Evolutionary conservation across 2,888 invertebrate genomes (phyloP).

Genomic region (Apamea crenata): DNA sequence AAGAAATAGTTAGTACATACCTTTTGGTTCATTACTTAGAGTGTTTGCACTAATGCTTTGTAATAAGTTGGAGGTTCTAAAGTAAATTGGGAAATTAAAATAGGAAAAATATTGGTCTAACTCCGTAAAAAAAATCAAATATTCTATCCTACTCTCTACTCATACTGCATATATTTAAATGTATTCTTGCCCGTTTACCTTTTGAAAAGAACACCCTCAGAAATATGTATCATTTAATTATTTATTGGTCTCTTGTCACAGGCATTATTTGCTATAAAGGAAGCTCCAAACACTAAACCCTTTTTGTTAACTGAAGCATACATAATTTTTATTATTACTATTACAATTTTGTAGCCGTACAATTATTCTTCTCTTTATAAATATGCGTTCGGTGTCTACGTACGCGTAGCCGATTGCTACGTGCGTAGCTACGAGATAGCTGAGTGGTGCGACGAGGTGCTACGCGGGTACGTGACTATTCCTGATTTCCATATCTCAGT

Average conservation of each 20-base stretch:
- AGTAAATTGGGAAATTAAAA: not conserved
- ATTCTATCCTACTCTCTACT: not conserved
- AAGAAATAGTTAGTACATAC: not conserved
- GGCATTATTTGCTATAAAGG: not conserved
- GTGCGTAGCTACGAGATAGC: conserved; percentile 16
- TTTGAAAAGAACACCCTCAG: not conserved
- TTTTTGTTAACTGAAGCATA: not conserved
- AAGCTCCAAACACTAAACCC: not conserved
- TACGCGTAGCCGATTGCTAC: conserved; percentile 30
- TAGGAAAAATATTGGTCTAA: too few species aligned
- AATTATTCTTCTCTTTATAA: not conserved
- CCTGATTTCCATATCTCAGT: conserved; percentile 5
- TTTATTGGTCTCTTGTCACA: not conserved
- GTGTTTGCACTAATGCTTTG: not conserved
- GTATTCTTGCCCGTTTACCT: not conserved
- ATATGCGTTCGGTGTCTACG: conserved; percentile 18
- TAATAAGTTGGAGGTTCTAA: not conserved
- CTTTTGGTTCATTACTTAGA: not conserved
- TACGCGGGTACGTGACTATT: conserved; percentile 42
- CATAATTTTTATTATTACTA: not conserved
- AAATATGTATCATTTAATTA: not conserved
- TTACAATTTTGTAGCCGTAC: too few species aligned
- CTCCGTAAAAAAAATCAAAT: not conserved
- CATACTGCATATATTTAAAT: not conserved
- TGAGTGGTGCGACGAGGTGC: conserved; percentile 5